Conservation (phyloP, 2,113 vertebrate species). For the Scatophagus argus region DNA sequence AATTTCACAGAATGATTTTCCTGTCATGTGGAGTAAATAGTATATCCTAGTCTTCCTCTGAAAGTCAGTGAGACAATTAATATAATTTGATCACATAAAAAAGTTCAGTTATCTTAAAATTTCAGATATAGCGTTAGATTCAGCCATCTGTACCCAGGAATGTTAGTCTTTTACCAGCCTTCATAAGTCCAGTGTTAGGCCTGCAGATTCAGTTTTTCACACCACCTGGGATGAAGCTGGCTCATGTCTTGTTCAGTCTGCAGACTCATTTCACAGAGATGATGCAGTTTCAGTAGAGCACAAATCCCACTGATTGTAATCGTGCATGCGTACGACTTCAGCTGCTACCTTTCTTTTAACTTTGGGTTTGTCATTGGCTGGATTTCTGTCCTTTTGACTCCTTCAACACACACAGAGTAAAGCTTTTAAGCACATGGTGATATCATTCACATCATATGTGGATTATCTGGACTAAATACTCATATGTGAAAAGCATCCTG, state of each 20-base stretch:
- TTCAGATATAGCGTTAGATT: too few relatives aligned
- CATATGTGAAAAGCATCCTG: neutral
- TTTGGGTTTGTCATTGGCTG: neutral
- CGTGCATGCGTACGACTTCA: neutral
- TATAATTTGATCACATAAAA: neutral
- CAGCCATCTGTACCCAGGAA: neutral
- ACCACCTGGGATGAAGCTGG: neutral
- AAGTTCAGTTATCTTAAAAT: too few relatives aligned
- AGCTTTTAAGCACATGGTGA: neutral
- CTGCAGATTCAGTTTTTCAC: conserved; percentile 1
- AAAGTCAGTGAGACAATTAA: neutral
- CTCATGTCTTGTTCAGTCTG: neutral
- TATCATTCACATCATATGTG: neutral
- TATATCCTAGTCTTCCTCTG: neutral
- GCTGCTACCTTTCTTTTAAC: neutral
- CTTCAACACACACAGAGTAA: neutral
- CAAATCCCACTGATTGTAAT: conserved; percentile 17
- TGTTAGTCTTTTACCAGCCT: neutral
- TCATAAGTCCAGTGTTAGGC: neutral
- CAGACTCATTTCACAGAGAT: conserved; percentile 9
- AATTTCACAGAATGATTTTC: neutral
- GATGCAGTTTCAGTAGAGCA: conserved; percentile 14
- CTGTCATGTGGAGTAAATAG: neutral
- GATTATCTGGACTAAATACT: neutral
- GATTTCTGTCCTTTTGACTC: neutral